Evolutionary conservation across 2,113 vertebrate genomes (phyloP), one percentile per base, ranked within the genome.

Genomic region (Protomyctophum bolini): DNA sequence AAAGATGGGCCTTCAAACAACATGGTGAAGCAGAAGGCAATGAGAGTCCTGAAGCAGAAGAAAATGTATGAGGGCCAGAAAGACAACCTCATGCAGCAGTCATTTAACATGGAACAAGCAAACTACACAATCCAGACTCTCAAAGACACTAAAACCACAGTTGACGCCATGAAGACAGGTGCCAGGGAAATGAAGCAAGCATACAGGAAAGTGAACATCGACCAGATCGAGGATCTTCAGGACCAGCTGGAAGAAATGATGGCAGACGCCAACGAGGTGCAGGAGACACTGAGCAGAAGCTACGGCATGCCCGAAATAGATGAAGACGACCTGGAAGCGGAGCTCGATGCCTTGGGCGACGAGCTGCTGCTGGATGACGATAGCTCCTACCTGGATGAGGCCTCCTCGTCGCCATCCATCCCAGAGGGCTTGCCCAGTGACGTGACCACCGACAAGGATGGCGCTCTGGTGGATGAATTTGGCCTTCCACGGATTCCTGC

Each of bases 121-220:
- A 99, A 99, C 91, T 99, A 99, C 76, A 96, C 98, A n/a, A 97
- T 99, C 79, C 97, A 98, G 83, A 91, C 93, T 8, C 84, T 99
- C 63, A 98, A 99, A 91, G 98, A 99, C 88, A 99, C 98, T 77
- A 99, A 98, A 92, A 98, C 97, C 69, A 99, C 98, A 79, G 98
- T 99, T 51, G 97, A 99, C 67, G 97, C 98, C 77, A 99, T 99
- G 98, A 97, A 98, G 88, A 52, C 93, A 21, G 98, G 97, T 41
- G 95, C 96, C 58, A 99, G 99, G 87, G 97, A 99, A 90, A 99
- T 99, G 98, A 99, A 99, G 88, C 97, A 96, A 81, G 97, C 97
- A 1, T 99, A 99, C 84, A 99, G 98, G 83, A 87, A 96, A 67
- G 95, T 99, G 41, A 97, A 98, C 82, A 96, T 99, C 1, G 96